These are phyloP conservation scores for Myripristis jacobus DNA, from an alignment of 2,797 vertebrate genomes.

Conservation along the genomic window DNA sequence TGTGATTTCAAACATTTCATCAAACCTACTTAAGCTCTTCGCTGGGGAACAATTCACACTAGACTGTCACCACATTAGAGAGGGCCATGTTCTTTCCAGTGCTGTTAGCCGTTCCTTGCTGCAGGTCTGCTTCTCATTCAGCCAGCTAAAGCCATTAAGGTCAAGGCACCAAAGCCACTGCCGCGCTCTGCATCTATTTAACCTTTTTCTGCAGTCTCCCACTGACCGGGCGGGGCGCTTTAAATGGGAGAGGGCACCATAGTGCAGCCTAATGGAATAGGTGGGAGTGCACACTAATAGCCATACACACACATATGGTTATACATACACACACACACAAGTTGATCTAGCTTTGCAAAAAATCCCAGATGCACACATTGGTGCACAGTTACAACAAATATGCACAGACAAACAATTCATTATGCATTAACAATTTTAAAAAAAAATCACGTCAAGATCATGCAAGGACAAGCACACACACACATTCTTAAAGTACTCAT, in stretches of 20 bases:
- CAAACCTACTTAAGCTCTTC: neutral
- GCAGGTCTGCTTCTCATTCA: constrained; percentile 50
- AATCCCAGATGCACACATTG: no score
- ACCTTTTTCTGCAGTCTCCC: constrained; percentile 62
- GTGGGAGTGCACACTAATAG: neutral
- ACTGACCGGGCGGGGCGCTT: constrained; percentile 28
- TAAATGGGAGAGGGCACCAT: constrained; percentile 40
- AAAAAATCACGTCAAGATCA: no score
- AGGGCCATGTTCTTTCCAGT: constrained; percentile 20
- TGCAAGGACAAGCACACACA: constrained; percentile 23
- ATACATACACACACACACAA: neutral
- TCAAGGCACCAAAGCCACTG: constrained; percentile 36
- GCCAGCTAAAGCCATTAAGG: constrained; percentile 45
- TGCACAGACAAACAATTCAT: neutral
- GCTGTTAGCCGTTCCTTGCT: constrained; percentile 19
- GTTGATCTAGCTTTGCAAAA: no score
- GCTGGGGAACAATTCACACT: constrained; percentile 7
- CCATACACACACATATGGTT: neutral
- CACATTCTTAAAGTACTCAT: neutral
- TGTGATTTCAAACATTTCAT: constrained; percentile 1
- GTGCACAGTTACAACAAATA: no score
- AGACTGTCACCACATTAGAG: constrained; percentile 10
- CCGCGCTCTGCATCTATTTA: constrained; percentile 63
- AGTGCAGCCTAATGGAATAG: constrained; percentile 31
- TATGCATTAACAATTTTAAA: neutral